Conservation (phyloP, 2,797 vertebrate species). For the Anguilla megastoma region DNA sequence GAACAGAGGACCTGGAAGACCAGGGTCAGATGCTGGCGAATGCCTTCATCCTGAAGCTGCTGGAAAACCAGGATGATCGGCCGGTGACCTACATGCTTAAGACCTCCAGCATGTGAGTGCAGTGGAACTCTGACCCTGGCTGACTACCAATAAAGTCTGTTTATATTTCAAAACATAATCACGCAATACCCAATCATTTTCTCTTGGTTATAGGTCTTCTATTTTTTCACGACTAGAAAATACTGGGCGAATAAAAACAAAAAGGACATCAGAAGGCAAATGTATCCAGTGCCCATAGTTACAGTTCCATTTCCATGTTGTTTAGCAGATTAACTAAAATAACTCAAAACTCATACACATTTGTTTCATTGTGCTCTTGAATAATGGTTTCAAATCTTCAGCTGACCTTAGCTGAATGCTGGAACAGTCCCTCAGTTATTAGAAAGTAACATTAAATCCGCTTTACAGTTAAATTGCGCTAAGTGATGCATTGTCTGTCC, state of each 20-base stretch:
- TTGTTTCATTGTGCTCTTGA: neutral
- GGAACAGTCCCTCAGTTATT: neutral
- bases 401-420: neutral
- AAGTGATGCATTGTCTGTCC: neutral
- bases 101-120: constrained; percentile 87
- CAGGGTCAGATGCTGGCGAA: constrained; percentile 90
- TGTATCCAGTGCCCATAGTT: neutral
- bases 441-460: neutral
- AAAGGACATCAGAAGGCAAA: neutral
- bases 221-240: too few relatives aligned
- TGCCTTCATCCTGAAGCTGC: constrained; percentile 86
- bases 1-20: constrained; percentile 91
- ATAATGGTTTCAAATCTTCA: neutral
- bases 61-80: constrained; percentile 91
- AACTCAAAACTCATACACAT: neutral
- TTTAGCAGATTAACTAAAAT: neutral
- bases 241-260: neutral
- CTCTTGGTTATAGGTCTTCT: too few relatives aligned
- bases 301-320: neutral
- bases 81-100: constrained; percentile 90
- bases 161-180: neutral
- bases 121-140: constrained; percentile 74
- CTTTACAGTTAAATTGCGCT: neutral
- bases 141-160: neutral
- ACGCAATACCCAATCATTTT: neutral